Evolutionary conservation across 64 coral and sea anemone genomes (phyloP), one percentile per base, ranked within the genome.

Genomic region (Montipora efflorescens): DNA sequence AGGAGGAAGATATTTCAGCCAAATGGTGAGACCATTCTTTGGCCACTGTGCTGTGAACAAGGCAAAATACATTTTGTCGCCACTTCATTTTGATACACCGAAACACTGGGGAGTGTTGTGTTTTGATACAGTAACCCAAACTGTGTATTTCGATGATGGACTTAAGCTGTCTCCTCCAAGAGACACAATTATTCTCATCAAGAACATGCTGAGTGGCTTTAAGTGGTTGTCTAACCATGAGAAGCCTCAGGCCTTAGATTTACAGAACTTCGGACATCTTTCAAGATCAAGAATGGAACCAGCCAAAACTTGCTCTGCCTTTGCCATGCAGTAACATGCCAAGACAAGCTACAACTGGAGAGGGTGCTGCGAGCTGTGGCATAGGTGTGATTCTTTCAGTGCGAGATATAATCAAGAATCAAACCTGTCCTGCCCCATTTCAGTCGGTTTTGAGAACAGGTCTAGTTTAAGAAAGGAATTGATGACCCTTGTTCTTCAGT

Each of bases 71-170:
- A 80, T 80, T 58, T 80, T 80, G 78, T 1, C 74, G 10, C 74
- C 44, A 9, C 2, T 76, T 23, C 59, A 67, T 81, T 46, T 50
- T 81, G 48, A 83, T 43, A 59, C 55, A 14, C 8, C 62, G 4
- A 9, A 18, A 67, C 62, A 67, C 16, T 67, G 62, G 78, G 78
- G 78, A 20, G 9, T 80, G 78, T 3, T 87, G 16, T 87, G 83
- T 16, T 87, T 87, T 52, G 67, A 87, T 11, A 49, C 43, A 19
- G 10, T 5, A 20, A 87, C 7, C 1, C 15, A 87, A 19, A 71
- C 47, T 9, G 66, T 87, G 20, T 67, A 67, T 4, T 87, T 67
- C 47, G 83, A 87, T 74, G 83, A 87, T 87, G 82, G 67, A 7
- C 66, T 87, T 7, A 87, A 87, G 48, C 5, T 44, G 13, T 48